Evolutionary conservation across 2,113 vertebrate genomes (phyloP), one percentile per base, ranked within the genome.

Genomic region (Lutjanus erythropterus): DNA sequence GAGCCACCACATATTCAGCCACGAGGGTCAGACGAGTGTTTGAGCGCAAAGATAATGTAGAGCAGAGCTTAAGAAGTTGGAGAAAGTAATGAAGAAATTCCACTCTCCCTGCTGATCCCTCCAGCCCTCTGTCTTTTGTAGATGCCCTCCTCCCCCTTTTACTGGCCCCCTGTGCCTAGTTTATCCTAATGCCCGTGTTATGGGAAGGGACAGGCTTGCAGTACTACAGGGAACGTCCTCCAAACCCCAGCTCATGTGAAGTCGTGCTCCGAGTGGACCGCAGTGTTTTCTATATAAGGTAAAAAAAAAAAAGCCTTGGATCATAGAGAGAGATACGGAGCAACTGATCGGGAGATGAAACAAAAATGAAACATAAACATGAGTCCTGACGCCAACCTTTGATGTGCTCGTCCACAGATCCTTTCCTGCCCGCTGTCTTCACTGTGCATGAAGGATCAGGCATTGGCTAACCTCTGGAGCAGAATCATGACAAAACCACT

Each of bases 291-390:
- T 91, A 91, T 92, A 89, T 92, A 94, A 89, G 88, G 92, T 85
- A 80, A 82, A 71, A 69, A 80, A 82, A 71, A 69, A 70, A 68
- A 61, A 74, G 23, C 58, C 69, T 66, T 15, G 42, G 80, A 85
- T 91, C 62, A 73, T 2, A 37, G 47, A 55, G 83, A 52, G 79
- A 52, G 53, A n/a, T n/a, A 47, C 39, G 37, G 71, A 68, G 75
- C 60, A 52, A 35, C 64, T 59, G 88, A 91, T 90, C 15, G 35
- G 64, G 62, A 84, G 91, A 93, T 92, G 80, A 84, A 91, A 78
- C 71, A 87, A 85, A 91, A 91, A 91, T 87, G 84, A 91, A 93
- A 93, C 53, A 90, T 66, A 91, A 92, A 91, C 87, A 91, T 6
- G 15, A 86, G 64, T 31, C 19, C 61, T 39, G 60, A 19, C 41